Conservation (phyloP, 1,140 invertebrate genomes). For the Ditylenchus dipsaci region DNA sequence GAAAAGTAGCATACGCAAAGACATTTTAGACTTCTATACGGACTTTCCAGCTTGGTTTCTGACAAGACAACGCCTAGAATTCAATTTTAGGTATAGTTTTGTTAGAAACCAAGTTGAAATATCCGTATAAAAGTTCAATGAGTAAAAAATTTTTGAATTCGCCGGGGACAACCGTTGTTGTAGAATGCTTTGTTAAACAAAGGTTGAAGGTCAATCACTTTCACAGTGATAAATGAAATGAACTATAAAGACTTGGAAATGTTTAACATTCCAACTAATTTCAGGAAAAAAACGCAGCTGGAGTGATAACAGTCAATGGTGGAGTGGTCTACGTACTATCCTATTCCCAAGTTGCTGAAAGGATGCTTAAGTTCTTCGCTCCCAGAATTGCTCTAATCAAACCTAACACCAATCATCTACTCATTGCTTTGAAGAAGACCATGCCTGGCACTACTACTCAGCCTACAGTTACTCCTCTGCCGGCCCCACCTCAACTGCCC, state of each 20-base stretch:
- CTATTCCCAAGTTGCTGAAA: constrained; percentile 27
- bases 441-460: not conserved
- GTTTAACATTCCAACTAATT: no score
- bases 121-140: no score
- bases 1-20: no score
- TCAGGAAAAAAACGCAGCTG: constrained; percentile 44
- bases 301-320: constrained; percentile 19
- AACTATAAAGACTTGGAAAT: not conserved
- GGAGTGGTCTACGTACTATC: constrained; percentile 34
- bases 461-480: not conserved
- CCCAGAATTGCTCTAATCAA: constrained; percentile 29
- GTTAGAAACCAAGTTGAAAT: no score
- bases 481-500: not conserved
- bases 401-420: constrained; percentile 20
- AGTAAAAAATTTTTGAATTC: no score
- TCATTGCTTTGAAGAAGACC: constrained; percentile 22
- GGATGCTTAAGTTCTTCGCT: constrained; percentile 42
- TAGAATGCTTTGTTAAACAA: no score
- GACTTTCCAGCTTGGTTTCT: no score
- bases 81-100: no score
- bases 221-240: not conserved
- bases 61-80: no score
- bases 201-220: not conserved
- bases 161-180: no score
- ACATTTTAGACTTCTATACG: no score